Conservation (phyloP, 2,888 invertebrate genomes). For the Sialis fuliginosa region DNA sequence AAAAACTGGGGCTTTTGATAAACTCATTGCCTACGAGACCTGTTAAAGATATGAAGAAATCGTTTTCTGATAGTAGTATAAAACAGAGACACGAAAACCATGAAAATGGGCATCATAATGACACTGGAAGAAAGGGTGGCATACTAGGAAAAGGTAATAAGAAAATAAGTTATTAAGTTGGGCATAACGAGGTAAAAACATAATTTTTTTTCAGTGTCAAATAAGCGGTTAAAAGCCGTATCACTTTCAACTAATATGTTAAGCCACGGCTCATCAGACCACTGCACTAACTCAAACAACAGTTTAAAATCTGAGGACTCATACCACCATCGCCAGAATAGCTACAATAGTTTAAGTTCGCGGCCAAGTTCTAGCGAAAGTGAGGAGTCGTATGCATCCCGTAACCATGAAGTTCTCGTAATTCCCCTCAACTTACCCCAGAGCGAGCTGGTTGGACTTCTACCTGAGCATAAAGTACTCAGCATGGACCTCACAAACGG, state of each 20-base stretch:
- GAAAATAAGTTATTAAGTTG: background rate
- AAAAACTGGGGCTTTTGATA: conserved; percentile 22
- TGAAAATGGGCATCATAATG: conserved; percentile 15
- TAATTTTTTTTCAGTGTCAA: conserved; percentile 10
- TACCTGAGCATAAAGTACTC: conserved; percentile 40
- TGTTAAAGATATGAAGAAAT: conserved; percentile 10
- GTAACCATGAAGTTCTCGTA: conserved; percentile 40
- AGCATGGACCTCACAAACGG: conserved; percentile 25
- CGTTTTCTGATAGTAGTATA: conserved; percentile 3
- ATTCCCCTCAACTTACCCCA: conserved; percentile 37
- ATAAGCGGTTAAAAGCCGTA: conserved; percentile 10
- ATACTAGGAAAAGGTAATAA: conserved; percentile 24
- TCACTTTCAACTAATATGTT: conserved; percentile 7
- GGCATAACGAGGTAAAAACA: background rate
- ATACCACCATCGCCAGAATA: background rate
- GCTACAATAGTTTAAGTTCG: background rate
- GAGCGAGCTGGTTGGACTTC: conserved; percentile 25
- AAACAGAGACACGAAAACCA: conserved; percentile 10
- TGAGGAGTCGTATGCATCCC: conserved; percentile 12
- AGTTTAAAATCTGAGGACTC: background rate
- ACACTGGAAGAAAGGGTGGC: conserved; percentile 18
- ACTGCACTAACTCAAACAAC: background rate
- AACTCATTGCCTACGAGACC: conserved; percentile 18
- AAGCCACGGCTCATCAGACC: background rate
- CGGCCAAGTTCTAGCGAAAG: conserved; percentile 5